A percentile compares a stretch with the other conserved stretches of the same genome.
These are phyloP conservation scores for Diuraphis noxia DNA, from an alignment of 1,140 invertebrate genomes.

Conservation along the genomic window DNA sequence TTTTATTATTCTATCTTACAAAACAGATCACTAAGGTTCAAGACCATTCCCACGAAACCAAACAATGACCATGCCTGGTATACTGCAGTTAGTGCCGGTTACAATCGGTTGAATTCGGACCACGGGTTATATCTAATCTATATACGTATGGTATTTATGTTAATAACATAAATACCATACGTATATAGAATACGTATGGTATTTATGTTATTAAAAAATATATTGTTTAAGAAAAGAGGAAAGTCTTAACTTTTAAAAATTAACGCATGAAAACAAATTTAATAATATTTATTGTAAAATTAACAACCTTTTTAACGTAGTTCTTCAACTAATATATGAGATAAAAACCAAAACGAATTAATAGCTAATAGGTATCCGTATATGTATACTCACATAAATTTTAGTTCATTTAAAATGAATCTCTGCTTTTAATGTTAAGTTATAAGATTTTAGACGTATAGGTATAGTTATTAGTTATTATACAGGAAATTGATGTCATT, in stretches of 20 bases:
- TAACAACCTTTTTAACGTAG: not conserved
- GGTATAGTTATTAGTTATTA: not conserved
- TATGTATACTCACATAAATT: not conserved
- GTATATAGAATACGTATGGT: too few species aligned
- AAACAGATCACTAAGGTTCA: not conserved
- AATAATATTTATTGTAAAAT: not conserved
- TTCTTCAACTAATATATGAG: not conserved
- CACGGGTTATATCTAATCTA: too few species aligned
- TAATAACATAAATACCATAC: too few species aligned
- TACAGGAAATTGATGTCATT: not conserved
- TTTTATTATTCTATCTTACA: not conserved
- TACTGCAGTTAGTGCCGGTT: not conserved
- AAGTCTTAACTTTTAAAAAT: not conserved
- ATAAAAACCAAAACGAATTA: not conserved
- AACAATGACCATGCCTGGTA: not conserved
- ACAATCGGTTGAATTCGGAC: not conserved
- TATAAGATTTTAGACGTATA: not conserved
- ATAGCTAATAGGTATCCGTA: not conserved
- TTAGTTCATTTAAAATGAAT: not conserved
- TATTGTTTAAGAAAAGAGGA: too few species aligned
- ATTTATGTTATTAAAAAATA: too few species aligned
- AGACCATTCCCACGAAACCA: not conserved
- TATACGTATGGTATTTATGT: too few species aligned
- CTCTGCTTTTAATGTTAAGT: not conserved
- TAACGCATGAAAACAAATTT: not conserved